Conservation (phyloP, 2,797 vertebrate species). For the Tachyglossus aculeatus region DNA sequence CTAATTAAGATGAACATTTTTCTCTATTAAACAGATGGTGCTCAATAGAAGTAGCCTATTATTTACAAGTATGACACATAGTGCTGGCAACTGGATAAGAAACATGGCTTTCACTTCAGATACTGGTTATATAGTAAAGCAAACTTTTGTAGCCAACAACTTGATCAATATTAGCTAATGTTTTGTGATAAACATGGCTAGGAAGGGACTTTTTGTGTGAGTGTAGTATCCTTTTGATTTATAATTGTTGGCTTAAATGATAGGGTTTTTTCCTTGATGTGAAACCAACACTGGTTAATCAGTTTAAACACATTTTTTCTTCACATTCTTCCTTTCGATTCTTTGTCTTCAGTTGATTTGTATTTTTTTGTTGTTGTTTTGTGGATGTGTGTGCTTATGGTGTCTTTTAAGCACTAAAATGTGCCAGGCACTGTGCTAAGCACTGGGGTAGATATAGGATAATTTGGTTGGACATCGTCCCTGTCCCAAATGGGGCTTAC, state of each 20-base stretch:
- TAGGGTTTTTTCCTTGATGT: slow-evolving; percentile 39
- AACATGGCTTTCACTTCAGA: slow-evolving; percentile 27
- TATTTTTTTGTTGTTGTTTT: slow-evolving; percentile 33
- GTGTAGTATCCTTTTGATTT: slow-evolving; percentile 49
- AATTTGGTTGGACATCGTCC: no score
- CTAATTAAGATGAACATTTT: slow-evolving; percentile 72
- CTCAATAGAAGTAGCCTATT: slow-evolving; percentile 56
- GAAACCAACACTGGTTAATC: slow-evolving; percentile 34
- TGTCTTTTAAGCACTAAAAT: no score
- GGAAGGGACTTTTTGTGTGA: slow-evolving; percentile 18
- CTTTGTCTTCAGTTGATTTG: slow-evolving; percentile 15
- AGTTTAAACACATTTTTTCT: neutral
- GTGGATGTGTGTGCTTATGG: neutral
- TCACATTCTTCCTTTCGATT: neutral
- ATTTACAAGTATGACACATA: slow-evolving; percentile 63
- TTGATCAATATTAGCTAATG: slow-evolving; percentile 60
- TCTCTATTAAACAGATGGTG: slow-evolving; percentile 68
- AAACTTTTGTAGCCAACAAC: slow-evolving; percentile 60
- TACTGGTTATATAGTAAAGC: slow-evolving; percentile 42
- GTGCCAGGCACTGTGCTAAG: no score
- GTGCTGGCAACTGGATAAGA: slow-evolving; percentile 42
- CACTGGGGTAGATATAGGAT: no score
- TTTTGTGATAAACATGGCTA: slow-evolving; percentile 51
- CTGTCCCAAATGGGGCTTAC: no score
- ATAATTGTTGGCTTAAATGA: slow-evolving; percentile 38